Evolutionary conservation across 2,797 vertebrate species (phyloP).

Genomic region (Karalla daura): DNA sequence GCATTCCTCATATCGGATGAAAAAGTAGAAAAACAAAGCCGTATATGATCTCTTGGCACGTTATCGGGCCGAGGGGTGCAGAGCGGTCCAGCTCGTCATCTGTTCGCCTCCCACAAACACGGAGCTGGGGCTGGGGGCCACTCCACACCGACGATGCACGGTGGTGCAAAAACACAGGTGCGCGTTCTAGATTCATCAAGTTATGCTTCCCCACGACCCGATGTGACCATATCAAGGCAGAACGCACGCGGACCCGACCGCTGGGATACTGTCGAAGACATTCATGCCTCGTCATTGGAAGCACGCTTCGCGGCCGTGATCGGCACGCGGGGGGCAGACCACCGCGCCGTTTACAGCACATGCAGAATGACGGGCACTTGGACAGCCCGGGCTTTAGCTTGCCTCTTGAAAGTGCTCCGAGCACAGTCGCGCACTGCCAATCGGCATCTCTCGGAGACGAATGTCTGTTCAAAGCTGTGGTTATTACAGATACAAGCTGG

Average conservation of each 20-base stretch:
- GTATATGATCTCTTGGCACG: constrained; percentile 61
- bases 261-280: neutral
- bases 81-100: constrained; percentile 8
- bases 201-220: constrained; percentile 24
- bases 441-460: neutral
- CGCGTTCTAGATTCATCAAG: constrained; percentile 18
- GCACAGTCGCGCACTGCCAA: neutral
- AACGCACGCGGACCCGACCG: constrained; percentile 69
- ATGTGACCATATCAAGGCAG: constrained; percentile 54
- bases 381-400: too few relatives aligned
- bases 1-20: constrained; percentile 37
- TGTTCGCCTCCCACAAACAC: neutral
- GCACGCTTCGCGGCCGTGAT: too few relatives aligned
- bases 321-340: neutral
- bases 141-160: constrained; percentile 32
- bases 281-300: too few relatives aligned
- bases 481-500: constrained; percentile 13
- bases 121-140: neutral
- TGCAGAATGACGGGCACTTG: neutral
- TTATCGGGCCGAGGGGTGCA: constrained; percentile 16
- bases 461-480: constrained; percentile 7
- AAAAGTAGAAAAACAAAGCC: constrained; percentile 12
- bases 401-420: neutral
- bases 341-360: neutral
- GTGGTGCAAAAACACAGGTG: constrained; percentile 39